phyloP scores from a whole-genome alignment of 2,113 vertebrate genomes.

The Microtus ochrogaster region DNA sequence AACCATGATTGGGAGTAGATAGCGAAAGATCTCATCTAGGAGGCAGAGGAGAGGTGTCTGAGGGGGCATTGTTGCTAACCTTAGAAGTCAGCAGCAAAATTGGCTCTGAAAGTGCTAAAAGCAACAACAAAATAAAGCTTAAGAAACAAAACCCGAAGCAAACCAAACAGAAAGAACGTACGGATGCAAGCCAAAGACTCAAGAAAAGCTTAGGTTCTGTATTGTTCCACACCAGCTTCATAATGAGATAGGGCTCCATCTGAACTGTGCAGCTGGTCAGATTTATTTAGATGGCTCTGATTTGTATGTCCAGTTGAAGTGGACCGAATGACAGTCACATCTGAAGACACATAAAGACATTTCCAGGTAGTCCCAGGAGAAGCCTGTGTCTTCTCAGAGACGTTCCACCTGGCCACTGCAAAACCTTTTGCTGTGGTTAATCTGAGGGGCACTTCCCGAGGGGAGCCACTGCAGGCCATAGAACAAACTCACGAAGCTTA shows the following conservation, averaged over 20 bases:
- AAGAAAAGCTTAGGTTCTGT: neutral
- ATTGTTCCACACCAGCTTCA: neutral
- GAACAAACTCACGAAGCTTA: neutral
- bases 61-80: conserved; percentile 32
- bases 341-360: neutral
- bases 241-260: neutral
- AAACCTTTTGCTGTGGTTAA: neutral
- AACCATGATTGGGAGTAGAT: conserved; percentile 67
- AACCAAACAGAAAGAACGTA: neutral
- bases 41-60: conserved; percentile 64
- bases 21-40: conserved; percentile 59
- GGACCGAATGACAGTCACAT: neutral
- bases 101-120: conserved; percentile 65
- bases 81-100: conserved; percentile 69
- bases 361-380: neutral
- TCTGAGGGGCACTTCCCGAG: neutral
- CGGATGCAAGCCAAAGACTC: neutral
- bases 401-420: neutral
- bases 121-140: neutral
- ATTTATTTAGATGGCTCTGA: neutral
- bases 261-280: neutral
- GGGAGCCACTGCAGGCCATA: neutral
- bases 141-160: neutral
- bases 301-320: neutral
- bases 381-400: neutral